Conservation (phyloP, 1,140 invertebrate genomes). For the Leptinotarsa defecta region DNA sequence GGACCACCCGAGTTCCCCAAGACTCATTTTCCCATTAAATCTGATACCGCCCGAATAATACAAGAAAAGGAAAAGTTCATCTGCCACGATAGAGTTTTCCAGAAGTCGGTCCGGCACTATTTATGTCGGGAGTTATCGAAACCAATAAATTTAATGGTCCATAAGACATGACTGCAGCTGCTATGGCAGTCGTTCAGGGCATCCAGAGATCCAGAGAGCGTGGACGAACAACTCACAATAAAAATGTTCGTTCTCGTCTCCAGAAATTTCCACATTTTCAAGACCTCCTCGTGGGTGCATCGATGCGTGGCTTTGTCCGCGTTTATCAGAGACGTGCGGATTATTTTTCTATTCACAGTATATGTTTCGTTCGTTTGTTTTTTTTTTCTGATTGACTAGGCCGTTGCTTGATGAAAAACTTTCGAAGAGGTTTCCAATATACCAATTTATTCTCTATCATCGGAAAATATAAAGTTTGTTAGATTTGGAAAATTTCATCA, state of each 20-base stretch:
- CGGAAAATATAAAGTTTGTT: too few relatives aligned
- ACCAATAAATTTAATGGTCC: slow-evolving; percentile 43
- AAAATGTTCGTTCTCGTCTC: slow-evolving; percentile 14
- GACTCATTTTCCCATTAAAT: slow-evolving; percentile 14
- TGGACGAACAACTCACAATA: slow-evolving; percentile 15
- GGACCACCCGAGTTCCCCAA: neutral
- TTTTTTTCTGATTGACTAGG: too few relatives aligned
- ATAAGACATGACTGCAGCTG: slow-evolving; percentile 37
- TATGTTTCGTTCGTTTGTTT: too few relatives aligned
- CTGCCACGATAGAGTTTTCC: neutral
- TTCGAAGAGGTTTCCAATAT: too few relatives aligned
- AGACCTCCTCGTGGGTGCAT: neutral
- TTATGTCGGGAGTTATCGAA: slow-evolving; percentile 40
- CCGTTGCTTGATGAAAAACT: too few relatives aligned
- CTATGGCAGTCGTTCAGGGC: neutral
- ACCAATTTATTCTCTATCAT: too few relatives aligned
- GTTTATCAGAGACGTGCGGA: neutral
- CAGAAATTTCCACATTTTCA: neutral
- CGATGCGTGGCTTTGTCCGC: neutral
- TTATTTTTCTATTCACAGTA: neutral
- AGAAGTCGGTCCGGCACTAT: slow-evolving; percentile 20
- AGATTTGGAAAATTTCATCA: too few relatives aligned
- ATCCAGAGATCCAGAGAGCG: slow-evolving; percentile 12
- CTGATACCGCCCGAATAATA: neutral
- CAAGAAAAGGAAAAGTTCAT: slow-evolving; percentile 6